Percentiles rank a stretch among this genome's conserved stretches.
Evolutionary conservation across 1,140 invertebrate species (phyloP).

Genomic region (Chymomyza costata): DNA sequence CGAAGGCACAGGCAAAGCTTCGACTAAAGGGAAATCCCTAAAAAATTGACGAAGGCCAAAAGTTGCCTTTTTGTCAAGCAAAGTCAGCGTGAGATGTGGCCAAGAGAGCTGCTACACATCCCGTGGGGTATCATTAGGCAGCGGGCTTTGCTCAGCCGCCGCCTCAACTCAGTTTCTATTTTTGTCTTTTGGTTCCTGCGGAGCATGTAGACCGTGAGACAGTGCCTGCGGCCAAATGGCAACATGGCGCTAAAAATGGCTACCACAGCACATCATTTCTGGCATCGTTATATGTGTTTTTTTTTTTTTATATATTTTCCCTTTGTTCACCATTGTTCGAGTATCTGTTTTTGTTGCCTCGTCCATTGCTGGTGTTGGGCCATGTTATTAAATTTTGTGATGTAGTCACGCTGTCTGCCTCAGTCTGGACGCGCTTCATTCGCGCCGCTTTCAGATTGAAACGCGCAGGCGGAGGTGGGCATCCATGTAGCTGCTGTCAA

Average conservation of each 20-base stretch:
- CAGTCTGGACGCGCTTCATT: not conserved
- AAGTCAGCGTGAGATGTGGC: constrained; percentile 21
- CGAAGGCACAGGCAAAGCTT: not conserved
- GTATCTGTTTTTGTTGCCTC: constrained; percentile 19
- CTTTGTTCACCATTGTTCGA: constrained; percentile 27
- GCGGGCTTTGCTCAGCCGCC: not conserved
- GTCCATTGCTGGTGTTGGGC: constrained; percentile 10
- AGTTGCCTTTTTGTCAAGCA: constrained; percentile 30
- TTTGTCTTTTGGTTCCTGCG: no score
- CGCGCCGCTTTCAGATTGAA: no score
- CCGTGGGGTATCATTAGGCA: constrained; percentile 46
- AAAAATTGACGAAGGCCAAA: constrained; percentile 46
- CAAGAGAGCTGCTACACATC: constrained; percentile 39
- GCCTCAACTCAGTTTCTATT: no score
- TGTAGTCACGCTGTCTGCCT: constrained; percentile 1
- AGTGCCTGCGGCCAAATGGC: no score
- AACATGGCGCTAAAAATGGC: constrained; percentile 42
- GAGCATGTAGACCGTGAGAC: no score
- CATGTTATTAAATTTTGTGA: constrained; percentile 40
- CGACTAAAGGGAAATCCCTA: constrained; percentile 1
- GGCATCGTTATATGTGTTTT: no score
- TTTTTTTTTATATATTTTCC: constrained; percentile 22
- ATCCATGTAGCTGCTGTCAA: constrained; percentile 40
- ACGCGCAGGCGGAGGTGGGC: no score
- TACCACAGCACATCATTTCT: constrained; percentile 51